Conservation (phyloP, 2,888 invertebrate genomes). For the Cenopis cana region DNA sequence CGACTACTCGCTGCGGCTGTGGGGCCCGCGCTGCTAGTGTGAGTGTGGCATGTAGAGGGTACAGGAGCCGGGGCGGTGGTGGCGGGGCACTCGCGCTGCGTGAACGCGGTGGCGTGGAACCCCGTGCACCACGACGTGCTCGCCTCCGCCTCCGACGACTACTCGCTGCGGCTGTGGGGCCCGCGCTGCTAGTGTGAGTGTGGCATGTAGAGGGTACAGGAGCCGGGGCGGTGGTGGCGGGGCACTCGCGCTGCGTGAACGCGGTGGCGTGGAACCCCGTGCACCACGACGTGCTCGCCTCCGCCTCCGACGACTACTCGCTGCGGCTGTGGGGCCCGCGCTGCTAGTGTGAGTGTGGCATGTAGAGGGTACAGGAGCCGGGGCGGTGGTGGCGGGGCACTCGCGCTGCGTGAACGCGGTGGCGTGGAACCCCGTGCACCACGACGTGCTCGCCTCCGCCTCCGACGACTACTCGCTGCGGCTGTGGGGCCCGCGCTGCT, state of each 20-base stretch:
- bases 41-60: too few species aligned
- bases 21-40: constrained; percentile 11
- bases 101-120: neutral
- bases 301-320: constrained; percentile 10
- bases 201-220: too few species aligned
- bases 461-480: constrained; percentile 8
- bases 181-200: constrained; percentile 22
- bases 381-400: too few species aligned
- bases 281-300: constrained; percentile 8
- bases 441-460: constrained; percentile 8
- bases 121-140: constrained; percentile 7
- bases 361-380: too few species aligned
- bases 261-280: neutral
- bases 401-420: too few species aligned
- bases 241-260: too few species aligned
- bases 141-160: constrained; percentile 10
- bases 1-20: constrained; percentile 8
- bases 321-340: constrained; percentile 10
- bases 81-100: too few species aligned
- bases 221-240: too few species aligned
- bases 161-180: constrained; percentile 8
- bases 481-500: constrained; percentile 11
- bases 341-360: constrained; percentile 2
- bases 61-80: too few species aligned
- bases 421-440: neutral